Conservation (phyloP, 37 sponge, comb jelly and placozoan genomes). For the Axinella damicornis region DNA sequence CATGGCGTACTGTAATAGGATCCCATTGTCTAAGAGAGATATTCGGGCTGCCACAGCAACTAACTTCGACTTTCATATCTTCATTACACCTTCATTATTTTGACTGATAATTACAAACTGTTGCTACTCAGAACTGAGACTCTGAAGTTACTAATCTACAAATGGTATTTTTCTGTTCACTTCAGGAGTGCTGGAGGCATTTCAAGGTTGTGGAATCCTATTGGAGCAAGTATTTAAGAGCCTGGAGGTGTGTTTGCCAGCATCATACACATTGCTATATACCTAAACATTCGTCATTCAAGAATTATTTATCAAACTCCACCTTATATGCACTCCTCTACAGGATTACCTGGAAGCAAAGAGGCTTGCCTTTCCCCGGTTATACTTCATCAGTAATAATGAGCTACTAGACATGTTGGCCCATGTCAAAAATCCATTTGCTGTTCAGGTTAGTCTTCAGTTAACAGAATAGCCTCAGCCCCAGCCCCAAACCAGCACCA, state of each 20-base stretch:
- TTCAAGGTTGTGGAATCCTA: conserved; percentile 64
- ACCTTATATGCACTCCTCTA: conserved; percentile 8
- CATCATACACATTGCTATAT: too few species aligned
- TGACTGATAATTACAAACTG: too few species aligned
- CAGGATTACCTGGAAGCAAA: conserved; percentile 83
- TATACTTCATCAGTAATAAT: conserved; percentile 82
- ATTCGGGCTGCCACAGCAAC: too few species aligned
- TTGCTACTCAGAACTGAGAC: too few species aligned
- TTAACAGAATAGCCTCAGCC: too few species aligned
- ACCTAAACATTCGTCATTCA: background rate
- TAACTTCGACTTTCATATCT: too few species aligned
- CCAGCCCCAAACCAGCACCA: too few species aligned
- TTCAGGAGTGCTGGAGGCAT: conserved; percentile 75
- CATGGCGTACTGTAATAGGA: background rate
- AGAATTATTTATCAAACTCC: background rate
- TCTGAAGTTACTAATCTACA: too few species aligned
- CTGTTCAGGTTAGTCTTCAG: conserved; percentile 65
- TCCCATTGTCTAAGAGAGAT: too few species aligned
- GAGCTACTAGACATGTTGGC: conserved; percentile 77
- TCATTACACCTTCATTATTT: too few species aligned
- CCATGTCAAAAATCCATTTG: conserved; percentile 60
- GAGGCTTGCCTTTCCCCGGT: conserved; percentile 67
- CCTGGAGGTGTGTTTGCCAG: conserved; percentile 57
- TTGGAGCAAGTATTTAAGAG: conserved; percentile 81
- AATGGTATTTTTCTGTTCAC: too few species aligned